Evolutionary conservation across 2,113 vertebrate species (phyloP).

Genomic region (Aptenodytes patagonicus): DNA sequence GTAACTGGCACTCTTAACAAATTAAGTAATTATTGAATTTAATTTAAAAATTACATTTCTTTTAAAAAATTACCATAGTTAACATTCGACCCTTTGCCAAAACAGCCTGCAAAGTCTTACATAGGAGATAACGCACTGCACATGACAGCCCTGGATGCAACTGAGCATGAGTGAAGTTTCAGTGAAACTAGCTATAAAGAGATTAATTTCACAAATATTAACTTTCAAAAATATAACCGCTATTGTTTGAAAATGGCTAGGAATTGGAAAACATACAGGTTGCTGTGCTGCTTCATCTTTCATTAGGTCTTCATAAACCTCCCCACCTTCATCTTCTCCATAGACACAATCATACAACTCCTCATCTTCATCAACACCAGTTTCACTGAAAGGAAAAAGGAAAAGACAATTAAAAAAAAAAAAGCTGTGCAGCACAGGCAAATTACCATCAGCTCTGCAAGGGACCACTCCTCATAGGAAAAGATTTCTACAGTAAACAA

Average conservation of each 20-base stretch:
- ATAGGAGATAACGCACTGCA: background rate
- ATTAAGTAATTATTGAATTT: background rate
- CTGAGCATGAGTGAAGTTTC: background rate
- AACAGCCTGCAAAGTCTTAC: background rate
- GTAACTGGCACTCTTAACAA: background rate
- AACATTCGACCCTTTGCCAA: background rate
- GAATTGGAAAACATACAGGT: conserved; percentile 70
- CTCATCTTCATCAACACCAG: conserved; percentile 86
- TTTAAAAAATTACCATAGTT: background rate
- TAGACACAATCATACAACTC: conserved; percentile 96
- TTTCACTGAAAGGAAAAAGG: conserved; percentile 80
- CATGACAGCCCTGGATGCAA: fast-evolving
- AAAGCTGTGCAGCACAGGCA: background rate
- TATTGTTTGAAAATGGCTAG: background rate
- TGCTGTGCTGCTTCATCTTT: conserved; percentile 87
- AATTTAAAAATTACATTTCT: background rate
- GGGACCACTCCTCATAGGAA: background rate
- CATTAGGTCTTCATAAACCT: conserved; percentile 98
- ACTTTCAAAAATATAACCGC: background rate
- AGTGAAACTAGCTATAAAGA: background rate
- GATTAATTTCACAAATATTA: background rate
- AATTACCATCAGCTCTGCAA: background rate
- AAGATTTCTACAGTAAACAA: background rate
- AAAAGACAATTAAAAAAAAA: background rate
- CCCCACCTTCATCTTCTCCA: conserved; percentile 92